These are phyloP conservation scores for Rhabdophis nuchalis DNA, from an alignment of 2,797 vertebrate species.

Conservation along the genomic window DNA sequence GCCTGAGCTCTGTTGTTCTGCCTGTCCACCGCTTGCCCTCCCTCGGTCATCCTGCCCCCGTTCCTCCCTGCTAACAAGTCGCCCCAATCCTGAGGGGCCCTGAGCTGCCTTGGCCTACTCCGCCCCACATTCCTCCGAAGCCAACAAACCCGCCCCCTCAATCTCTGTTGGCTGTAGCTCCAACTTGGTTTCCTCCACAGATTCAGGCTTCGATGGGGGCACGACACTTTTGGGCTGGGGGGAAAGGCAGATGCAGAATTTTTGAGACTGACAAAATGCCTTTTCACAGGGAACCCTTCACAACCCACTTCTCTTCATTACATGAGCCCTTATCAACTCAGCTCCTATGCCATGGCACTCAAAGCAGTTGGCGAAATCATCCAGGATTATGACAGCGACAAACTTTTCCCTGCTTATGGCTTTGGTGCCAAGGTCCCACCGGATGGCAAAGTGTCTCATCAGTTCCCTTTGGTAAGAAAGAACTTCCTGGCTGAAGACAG, in stretches of 20 bases:
- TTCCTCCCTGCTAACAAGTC: no score
- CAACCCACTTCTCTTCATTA: constrained; percentile 97
- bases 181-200: no score
- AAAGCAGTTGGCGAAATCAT: constrained; percentile 97
- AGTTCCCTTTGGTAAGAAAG: constrained; percentile 86
- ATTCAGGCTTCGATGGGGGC: no score
- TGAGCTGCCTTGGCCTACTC: no score
- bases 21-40: no score
- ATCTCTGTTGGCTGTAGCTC: no score
- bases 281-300: constrained; percentile 80
- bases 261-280: background rate
- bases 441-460: constrained; percentile 93
- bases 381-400: constrained; percentile 99
- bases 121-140: no score
- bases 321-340: constrained; percentile 96
- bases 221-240: background rate
- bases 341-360: constrained; percentile 94
- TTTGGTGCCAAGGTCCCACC: constrained; percentile 97
- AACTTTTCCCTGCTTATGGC: constrained; percentile 94
- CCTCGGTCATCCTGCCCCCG: no score
- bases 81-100: no score
- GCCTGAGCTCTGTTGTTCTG: no score
- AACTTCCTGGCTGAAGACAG: background rate
- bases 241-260: background rate
- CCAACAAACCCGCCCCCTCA: no score